These are phyloP conservation scores for Empidonax alnorum DNA, from an alignment of 2,113 vertebrate species.

Conservation along the genomic window DNA sequence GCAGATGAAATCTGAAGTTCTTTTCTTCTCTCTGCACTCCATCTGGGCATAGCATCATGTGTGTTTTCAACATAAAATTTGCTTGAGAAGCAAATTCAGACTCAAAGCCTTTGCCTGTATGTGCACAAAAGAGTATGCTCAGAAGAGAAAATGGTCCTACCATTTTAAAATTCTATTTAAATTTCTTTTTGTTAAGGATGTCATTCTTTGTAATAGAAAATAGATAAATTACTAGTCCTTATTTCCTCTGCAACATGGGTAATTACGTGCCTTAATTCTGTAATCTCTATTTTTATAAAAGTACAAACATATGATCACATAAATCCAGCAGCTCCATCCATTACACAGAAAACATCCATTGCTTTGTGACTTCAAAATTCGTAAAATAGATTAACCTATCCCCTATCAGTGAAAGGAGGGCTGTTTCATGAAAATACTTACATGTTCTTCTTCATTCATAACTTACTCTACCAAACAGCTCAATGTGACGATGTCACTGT, in stretches of 20 bases:
- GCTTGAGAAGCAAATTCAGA: background rate
- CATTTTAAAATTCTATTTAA: background rate
- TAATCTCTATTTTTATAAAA: constrained; percentile 1
- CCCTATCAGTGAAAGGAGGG: background rate
- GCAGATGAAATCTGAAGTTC: constrained; percentile 17
- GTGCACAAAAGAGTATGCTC: background rate
- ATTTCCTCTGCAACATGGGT: background rate
- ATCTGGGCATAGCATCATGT: background rate
- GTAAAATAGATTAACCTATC: background rate
- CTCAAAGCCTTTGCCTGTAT: background rate
- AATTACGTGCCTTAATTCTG: constrained; percentile 3
- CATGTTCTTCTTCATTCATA: background rate
- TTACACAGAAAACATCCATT: background rate
- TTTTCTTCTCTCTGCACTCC: background rate
- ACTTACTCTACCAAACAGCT: constrained; percentile 1
- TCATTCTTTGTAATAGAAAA: constrained; percentile 6
- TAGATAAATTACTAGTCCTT: background rate
- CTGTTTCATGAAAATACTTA: background rate
- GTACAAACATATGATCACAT: background rate
- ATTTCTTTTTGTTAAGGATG: constrained; percentile 1
- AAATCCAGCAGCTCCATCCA: background rate
- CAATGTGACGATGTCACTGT: background rate
- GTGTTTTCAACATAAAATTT: background rate
- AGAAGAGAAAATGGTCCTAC: background rate
- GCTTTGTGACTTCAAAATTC: background rate